Base-by-base conservation (phyloP, 2,888 invertebrate species). In the Hypercompe scribonia region DNA sequence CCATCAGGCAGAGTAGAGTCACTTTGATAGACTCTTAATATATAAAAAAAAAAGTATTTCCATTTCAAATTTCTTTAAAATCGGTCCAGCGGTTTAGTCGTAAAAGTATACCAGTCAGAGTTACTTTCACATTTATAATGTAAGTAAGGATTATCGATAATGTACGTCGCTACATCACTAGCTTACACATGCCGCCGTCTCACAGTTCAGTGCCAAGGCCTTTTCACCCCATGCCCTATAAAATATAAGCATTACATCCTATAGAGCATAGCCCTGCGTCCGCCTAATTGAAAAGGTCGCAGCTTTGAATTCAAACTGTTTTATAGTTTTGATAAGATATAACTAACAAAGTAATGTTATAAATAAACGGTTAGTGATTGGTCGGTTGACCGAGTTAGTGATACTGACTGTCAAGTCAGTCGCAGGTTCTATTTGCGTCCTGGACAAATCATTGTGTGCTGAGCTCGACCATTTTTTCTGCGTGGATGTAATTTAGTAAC, bases 171-270 rank as follows among this genome's bases (percentile, higher is more conserved):
- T 15, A 70, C 89, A 80, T 82, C 88, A 65, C 89, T 88, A 86
- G 65, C 54, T 42, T 61, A 65, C 85, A 84, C 82, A 81, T 80
- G 81, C 83, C 82, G 76, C 77, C 78, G 72, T 78, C 89, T 85
- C 88, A 89, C 90, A 90, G 91, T 90, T 91, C 91, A 92, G 82
- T 90, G 92, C 85, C 91, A 92, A 91, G 90, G 90, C 81, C 91
- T 76, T 82, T 75, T 86, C 79, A 86, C 87, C 88, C 89, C 83
- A 80, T 76, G 84, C 75, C 76, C 79, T 82, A 75, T 78, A 78
- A 76, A 82, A 78, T 77, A 83, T 76, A 81, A 83, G 81, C 79
- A 79, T 81, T 80, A 82, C 80, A 76, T 73, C 72, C 64, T 75
- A 63, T 68, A 69, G n/a, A 71, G 65, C 61, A 28, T 28, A 74